A percentile compares a stretch with the other conserved stretches of the same genome.
Conservation (phyloP, 1,140 invertebrate species). For the Radopholus similis region DNA sequence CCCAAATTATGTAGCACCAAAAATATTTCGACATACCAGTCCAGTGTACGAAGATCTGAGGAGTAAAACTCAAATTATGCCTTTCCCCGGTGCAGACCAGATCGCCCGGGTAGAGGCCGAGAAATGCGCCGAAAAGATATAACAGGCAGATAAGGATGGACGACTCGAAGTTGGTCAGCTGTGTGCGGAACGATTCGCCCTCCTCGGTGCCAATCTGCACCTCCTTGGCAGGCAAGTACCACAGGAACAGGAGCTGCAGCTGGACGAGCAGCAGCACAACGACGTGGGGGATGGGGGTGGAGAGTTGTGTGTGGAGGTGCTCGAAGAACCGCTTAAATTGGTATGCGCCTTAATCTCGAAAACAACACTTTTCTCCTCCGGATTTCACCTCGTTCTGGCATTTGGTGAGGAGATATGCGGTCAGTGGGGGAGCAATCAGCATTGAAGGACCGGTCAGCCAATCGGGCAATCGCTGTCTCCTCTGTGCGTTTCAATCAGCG, state of each 20-base stretch:
- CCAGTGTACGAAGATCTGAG: conserved; percentile 25
- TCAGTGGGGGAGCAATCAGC: neutral
- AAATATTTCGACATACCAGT: too few species aligned
- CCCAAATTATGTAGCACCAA: too few species aligned
- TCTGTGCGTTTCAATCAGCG: neutral
- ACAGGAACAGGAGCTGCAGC: conserved; percentile 34
- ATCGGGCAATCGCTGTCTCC: neutral
- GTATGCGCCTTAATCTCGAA: neutral
- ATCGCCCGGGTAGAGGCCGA: conserved; percentile 19
- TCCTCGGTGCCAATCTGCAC: conserved; percentile 12
- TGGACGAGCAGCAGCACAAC: conserved; percentile 25
- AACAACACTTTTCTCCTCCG: too few species aligned
- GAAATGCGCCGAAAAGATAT: conserved; percentile 18
- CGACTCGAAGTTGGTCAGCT: conserved; percentile 22
- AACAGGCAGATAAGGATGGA: conserved; percentile 24
- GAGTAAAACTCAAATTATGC: neutral
- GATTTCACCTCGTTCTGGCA: neutral
- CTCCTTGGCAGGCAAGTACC: conserved; percentile 34
- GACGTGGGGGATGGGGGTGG: conserved; percentile 14
- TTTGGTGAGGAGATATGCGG: neutral
- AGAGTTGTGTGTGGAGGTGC: conserved; percentile 5
- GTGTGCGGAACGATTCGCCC: neutral
- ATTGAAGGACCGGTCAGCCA: conserved; percentile 1
- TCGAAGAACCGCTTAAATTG: neutral
- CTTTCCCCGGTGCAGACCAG: neutral